Evolutionary conservation across 2,113 vertebrate species (phyloP).

Genomic region (Catagonus wagneri): DNA sequence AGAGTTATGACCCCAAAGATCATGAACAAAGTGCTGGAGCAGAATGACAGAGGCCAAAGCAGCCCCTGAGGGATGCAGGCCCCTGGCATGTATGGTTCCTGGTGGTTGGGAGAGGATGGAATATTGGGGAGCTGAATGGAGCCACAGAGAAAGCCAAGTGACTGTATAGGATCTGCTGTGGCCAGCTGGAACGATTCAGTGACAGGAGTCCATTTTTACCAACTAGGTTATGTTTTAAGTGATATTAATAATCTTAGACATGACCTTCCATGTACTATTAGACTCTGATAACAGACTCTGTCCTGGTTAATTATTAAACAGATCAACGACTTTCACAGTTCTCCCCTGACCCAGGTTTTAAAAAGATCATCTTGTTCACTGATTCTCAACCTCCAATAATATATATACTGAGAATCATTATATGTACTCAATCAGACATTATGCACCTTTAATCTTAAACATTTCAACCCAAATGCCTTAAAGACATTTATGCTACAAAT

Average conservation of each 20-base stretch:
- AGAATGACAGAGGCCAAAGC: not conserved
- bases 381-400: not conserved
- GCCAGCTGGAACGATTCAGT: not conserved
- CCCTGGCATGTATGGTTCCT: not conserved
- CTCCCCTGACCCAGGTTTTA: not conserved
- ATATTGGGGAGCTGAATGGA: not conserved
- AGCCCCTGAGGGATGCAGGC: not conserved
- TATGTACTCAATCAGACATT: not conserved
- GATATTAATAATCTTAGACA: not conserved
- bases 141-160: not conserved
- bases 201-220: not conserved
- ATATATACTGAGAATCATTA: not conserved
- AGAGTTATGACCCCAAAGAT: not conserved
- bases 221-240: not conserved
- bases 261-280: not conserved
- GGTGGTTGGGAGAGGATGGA: not conserved
- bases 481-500: not conserved
- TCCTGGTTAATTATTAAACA: constrained; percentile 37
- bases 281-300: not conserved
- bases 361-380: not conserved
- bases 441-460: not conserved
- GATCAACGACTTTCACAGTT: not conserved
- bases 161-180: not conserved
- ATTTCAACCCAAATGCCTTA: not conserved
- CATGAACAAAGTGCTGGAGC: not conserved